These are phyloP conservation scores for Takifugu rubripes DNA, from an alignment of 2,797 vertebrate species.

Conservation along the genomic window DNA sequence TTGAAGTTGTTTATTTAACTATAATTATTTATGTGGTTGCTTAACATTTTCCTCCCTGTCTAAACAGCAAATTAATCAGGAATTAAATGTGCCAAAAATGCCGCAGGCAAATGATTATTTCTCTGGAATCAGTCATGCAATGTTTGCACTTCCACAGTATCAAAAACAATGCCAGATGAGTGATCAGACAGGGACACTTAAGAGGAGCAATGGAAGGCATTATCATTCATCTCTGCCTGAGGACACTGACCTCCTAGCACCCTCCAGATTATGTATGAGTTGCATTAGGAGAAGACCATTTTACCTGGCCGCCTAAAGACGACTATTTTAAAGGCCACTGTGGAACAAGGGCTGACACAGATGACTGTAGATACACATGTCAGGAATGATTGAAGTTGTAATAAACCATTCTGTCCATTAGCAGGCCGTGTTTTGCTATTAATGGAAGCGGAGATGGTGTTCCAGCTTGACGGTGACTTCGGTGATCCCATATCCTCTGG, in stretches of 20 bases:
- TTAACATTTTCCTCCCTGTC: not conserved
- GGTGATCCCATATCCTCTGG: constrained; percentile 37
- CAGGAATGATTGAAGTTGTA: constrained; percentile 68
- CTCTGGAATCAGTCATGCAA: constrained; percentile 21
- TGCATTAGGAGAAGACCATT: constrained; percentile 42
- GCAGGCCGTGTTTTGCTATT: constrained; percentile 55
- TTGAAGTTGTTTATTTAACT: constrained; percentile 22
- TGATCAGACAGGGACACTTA: constrained; percentile 56
- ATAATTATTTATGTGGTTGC: not conserved
- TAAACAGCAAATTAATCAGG: constrained; percentile 20
- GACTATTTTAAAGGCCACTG: constrained; percentile 53
- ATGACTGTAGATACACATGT: constrained; percentile 59
- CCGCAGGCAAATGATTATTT: constrained; percentile 7
- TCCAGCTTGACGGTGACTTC: constrained; percentile 57
- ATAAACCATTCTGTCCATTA: constrained; percentile 71
- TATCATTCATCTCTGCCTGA: constrained; percentile 56
- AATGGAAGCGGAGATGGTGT: constrained; percentile 48
- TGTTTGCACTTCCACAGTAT: constrained; percentile 37
- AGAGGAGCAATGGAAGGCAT: constrained; percentile 42
- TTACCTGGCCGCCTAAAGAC: constrained; percentile 54
- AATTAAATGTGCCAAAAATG: constrained; percentile 8
- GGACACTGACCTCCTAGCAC: constrained; percentile 52
- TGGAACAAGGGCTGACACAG: constrained; percentile 41
- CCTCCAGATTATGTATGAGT: constrained; percentile 58
- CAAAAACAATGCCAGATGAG: constrained; percentile 44